Evolutionary conservation across 53 echinoderm and acorn worm species (phyloP).

Genomic region (Echinarachnius parma): DNA sequence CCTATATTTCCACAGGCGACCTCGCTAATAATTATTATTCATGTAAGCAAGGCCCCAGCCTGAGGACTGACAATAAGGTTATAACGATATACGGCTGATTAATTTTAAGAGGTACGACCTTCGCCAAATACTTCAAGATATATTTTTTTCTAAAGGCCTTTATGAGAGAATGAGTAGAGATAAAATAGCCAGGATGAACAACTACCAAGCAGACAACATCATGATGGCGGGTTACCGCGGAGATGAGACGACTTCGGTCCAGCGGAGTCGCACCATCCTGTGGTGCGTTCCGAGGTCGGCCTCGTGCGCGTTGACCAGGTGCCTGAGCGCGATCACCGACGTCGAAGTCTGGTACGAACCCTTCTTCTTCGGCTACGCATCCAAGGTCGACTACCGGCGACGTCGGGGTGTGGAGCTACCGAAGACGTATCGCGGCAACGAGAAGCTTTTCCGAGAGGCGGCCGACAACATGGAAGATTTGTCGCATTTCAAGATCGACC

Average conservation of each 20-base stretch:
- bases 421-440: constrained; percentile 18
- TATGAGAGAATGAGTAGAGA: too few relatives aligned
- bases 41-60: too few relatives aligned
- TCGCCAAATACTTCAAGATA: too few relatives aligned
- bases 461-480: constrained; percentile 13
- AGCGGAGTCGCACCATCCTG: constrained; percentile 13
- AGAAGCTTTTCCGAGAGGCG: constrained; percentile 11
- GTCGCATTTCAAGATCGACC: constrained; percentile 15
- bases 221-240: too few relatives aligned
- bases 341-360: constrained; percentile 41
- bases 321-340: constrained; percentile 12
- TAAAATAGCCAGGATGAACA: too few relatives aligned
- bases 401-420: constrained; percentile 1
- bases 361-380: constrained; percentile 4
- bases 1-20: too few relatives aligned
- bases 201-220: too few relatives aligned
- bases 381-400: neutral
- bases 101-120: too few relatives aligned
- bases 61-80: too few relatives aligned
- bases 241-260: neutral
- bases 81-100: too few relatives aligned
- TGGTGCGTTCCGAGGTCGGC: constrained; percentile 33
- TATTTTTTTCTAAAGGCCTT: too few relatives aligned
- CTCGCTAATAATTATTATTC: too few relatives aligned
- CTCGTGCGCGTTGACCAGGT: constrained; percentile 17